phyloP scores from a whole-genome alignment of 2,113 vertebrate species.

The Ceyx cyanopectus region DNA sequence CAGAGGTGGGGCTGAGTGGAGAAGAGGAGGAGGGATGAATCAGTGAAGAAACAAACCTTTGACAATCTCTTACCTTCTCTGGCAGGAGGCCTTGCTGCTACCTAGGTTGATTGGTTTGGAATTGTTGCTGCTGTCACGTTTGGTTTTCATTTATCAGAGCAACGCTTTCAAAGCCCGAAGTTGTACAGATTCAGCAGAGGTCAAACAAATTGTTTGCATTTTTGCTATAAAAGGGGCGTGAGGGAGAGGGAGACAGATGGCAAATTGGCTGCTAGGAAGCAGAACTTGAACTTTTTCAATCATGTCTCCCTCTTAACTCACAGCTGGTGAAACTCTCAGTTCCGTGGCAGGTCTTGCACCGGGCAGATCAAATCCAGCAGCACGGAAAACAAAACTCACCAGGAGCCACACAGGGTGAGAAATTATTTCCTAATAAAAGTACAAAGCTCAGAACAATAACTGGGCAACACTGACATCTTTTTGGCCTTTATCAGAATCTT shows the following conservation, averaged over 20 bases:
- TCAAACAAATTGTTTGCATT: slow-evolving; percentile 75
- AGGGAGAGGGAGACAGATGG: slow-evolving; percentile 61
- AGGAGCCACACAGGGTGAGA: slow-evolving; percentile 65
- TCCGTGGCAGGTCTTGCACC: slow-evolving; percentile 52
- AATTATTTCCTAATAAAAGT: slow-evolving; percentile 84
- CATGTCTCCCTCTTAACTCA: slow-evolving; percentile 64
- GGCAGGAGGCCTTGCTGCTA: not conserved
- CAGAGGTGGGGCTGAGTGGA: not conserved
- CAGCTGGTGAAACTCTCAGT: slow-evolving; percentile 59
- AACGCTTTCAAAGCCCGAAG: slow-evolving; percentile 46
- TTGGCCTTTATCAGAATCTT: slow-evolving; percentile 81
- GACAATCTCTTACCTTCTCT: not conserved
- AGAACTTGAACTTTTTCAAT: slow-evolving; percentile 68
- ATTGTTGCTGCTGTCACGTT: slow-evolving; percentile 5
- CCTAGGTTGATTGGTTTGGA: slow-evolving; percentile 10
- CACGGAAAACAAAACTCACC: slow-evolving; percentile 70
- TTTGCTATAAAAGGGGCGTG: slow-evolving; percentile 60
- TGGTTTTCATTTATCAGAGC: slow-evolving; percentile 30
- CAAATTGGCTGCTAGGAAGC: slow-evolving; percentile 57
- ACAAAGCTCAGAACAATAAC: slow-evolving; percentile 79
- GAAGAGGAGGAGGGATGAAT: not conserved
- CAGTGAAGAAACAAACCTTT: not conserved
- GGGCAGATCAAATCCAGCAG: slow-evolving; percentile 70
- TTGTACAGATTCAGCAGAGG: slow-evolving; percentile 51
- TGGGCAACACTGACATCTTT: slow-evolving; percentile 75